A percentile compares a stretch with the other conserved stretches of the same genome.
Evolutionary conservation across 2,888 invertebrate species (phyloP).

Genomic region (Xestoiulus laeticollis): DNA sequence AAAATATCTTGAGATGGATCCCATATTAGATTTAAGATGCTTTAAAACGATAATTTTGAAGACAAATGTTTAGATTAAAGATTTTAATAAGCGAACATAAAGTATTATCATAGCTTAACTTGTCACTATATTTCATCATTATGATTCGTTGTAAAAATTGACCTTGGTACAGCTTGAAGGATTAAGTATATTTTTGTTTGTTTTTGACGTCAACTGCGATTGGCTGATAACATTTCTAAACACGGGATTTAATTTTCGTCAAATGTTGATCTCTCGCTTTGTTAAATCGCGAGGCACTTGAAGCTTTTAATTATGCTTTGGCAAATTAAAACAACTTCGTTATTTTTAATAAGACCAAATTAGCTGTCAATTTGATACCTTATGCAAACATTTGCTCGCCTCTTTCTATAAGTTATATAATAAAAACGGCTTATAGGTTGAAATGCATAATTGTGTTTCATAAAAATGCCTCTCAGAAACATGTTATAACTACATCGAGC

Average conservation of each 20-base stretch:
- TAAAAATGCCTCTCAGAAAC: neutral
- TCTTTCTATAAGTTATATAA: neutral
- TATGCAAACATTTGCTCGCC: constrained; percentile 5
- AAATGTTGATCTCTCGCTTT: constrained; percentile 15
- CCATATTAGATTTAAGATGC: no score
- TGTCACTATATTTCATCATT: neutral
- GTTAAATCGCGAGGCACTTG: neutral
- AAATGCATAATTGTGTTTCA: neutral
- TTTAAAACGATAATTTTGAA: neutral
- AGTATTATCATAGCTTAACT: neutral
- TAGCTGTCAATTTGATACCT: constrained; percentile 24
- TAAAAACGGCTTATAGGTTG: neutral
- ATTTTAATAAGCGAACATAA: neutral
- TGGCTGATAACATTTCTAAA: neutral
- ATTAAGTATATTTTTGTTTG: neutral
- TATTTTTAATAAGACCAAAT: constrained; percentile 7
- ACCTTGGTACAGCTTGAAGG: neutral
- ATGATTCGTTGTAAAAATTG: neutral
- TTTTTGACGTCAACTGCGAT: neutral
- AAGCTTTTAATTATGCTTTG: constrained; percentile 4
- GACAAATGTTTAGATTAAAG: neutral
- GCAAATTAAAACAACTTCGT: neutral
- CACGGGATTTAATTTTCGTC: neutral
- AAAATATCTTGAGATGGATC: no score
- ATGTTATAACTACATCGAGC: neutral